Conservation (phyloP, 2,113 vertebrate genomes). For the Halcyon senegalensis region DNA sequence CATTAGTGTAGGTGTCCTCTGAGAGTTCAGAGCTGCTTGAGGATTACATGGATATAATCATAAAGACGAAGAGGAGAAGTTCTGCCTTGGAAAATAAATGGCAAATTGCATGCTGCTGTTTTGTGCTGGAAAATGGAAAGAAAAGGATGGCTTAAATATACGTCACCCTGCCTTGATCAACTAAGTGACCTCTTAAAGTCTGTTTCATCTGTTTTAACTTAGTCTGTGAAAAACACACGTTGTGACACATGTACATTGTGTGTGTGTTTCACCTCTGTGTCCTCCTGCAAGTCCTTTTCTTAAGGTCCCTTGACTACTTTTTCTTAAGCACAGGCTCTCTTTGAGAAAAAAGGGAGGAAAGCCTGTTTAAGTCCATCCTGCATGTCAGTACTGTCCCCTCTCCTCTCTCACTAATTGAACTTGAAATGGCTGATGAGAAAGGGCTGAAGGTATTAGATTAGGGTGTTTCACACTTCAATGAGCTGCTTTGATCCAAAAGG, state of each 20-base stretch:
- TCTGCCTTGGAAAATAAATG: not conserved
- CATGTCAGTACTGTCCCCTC: not conserved
- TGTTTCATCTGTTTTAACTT: not conserved
- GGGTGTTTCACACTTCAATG: not conserved
- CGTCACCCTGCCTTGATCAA: not conserved
- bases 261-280: not conserved
- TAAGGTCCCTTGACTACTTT: not conserved
- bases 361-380: not conserved
- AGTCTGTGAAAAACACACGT: not conserved
- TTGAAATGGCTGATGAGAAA: conserved; percentile 1
- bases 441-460: not conserved
- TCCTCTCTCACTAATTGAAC: not conserved
- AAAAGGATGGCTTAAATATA: not conserved
- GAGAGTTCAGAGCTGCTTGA: not conserved
- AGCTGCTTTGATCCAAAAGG: not conserved
- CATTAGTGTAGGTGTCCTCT: not conserved
- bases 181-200: not conserved
- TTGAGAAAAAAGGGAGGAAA: not conserved
- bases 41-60: not conserved
- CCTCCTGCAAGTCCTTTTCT: not conserved
- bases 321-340: not conserved
- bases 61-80: not conserved
- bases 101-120: not conserved
- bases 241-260: not conserved
- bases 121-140: not conserved